phyloP scores from a whole-genome alignment of 2,113 vertebrate species.

The Rhinogobius similis region DNA sequence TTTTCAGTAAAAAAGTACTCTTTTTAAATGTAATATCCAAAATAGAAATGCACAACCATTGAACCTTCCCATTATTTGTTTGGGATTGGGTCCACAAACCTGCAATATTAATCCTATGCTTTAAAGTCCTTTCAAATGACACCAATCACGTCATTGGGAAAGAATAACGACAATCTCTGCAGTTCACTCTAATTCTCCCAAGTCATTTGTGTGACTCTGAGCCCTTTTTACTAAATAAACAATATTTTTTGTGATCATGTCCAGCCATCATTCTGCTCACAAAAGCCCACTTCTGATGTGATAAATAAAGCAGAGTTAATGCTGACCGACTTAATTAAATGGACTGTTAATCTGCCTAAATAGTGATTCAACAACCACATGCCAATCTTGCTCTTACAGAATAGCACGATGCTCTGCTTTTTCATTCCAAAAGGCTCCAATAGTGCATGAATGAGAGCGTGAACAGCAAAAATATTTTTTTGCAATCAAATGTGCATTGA shows the following conservation, averaged over 20 bases:
- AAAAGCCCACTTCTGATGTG: constrained; percentile 48
- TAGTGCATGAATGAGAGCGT: neutral
- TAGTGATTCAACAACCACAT: constrained; percentile 20
- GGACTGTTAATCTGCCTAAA: constrained; percentile 63
- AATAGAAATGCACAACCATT: too few relatives aligned
- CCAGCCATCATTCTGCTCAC: constrained; percentile 46
- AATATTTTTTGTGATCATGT: constrained; percentile 52
- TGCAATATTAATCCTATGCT: too few relatives aligned
- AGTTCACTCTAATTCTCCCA: too few relatives aligned
- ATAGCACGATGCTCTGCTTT: neutral
- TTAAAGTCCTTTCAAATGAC: too few relatives aligned
- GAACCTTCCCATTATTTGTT: too few relatives aligned
- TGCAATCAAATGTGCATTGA: neutral
- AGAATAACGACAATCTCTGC: too few relatives aligned
- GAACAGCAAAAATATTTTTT: neutral
- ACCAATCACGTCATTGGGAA: too few relatives aligned
- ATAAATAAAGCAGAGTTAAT: constrained; percentile 66
- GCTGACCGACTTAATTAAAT: constrained; percentile 68
- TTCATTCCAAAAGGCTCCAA: neutral
- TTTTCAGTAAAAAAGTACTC: too few relatives aligned
- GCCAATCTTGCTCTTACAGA: constrained; percentile 7
- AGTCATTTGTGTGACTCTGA: neutral
- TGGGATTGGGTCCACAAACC: too few relatives aligned
- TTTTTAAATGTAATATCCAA: too few relatives aligned
- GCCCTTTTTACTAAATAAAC: constrained; percentile 22